Base-by-base conservation (phyloP, 2,113 vertebrate species). In the Scortum barcoo region DNA sequence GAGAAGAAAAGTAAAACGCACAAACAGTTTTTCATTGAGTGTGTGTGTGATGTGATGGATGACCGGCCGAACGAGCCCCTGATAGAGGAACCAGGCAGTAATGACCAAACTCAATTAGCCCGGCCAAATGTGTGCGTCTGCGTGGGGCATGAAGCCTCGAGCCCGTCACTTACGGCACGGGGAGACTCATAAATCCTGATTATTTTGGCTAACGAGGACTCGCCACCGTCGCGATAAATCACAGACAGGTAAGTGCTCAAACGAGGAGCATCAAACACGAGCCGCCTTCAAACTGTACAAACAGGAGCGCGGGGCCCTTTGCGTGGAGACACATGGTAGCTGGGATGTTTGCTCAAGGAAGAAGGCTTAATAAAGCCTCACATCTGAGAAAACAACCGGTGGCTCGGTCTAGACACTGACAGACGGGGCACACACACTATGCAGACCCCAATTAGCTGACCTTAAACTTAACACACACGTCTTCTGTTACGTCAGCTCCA, bases 131-230 rank as follows among this genome's bases (percentile, higher is more conserved):
- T 48, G 70, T 83, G 85, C 5, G 26, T 72, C 56, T 60, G 69
- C 76, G 86, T 69, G 83, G 53, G 79, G 61, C 48, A n/a, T n/a
- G 8, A 81, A 87, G 81, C 80, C 81, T 87, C 58, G 53, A 51
- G 78, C 76, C 83, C 54, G 72, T 85, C 80, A 78, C 87, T 81
- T 78, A 76, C 71, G 72, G 78, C 76, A 20, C 72, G 22, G 36
- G 83, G 73, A 90, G 85, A 81, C 80, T 86, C 90, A 93, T 93
- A 88, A 93, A 93, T 93, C 90, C 90, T 88, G 87, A 93, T 94
- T 91, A 91, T 90, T 92, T 90, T 78, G 83, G 90, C 86, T 85
- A 91, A 93, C 85, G 68, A 90, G 89, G 86, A 58, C 81, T 80
- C 33, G 51, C 84, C 83, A 72, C 73, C 78, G 46, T 83, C 74